These are phyloP conservation scores for Montipora capricornis DNA, from an alignment of 64 coral and sea anemone genomes.

Conservation along the genomic window DNA sequence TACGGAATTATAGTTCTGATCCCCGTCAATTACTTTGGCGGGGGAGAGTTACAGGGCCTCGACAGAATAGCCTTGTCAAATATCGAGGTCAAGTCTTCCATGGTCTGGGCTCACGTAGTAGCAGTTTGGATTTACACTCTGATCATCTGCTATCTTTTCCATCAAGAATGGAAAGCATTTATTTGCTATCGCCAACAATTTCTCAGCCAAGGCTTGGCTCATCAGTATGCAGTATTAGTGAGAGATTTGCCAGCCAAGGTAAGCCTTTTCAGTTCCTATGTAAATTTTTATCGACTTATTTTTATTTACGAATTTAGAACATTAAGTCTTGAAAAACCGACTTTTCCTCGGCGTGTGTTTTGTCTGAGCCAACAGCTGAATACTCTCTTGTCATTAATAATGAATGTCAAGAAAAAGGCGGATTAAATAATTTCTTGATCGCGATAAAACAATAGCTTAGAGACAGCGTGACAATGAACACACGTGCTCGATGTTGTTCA, in stretches of 20 bases:
- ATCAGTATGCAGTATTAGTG: constrained; percentile 91
- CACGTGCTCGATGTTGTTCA: too few relatives aligned
- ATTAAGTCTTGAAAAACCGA: not conserved
- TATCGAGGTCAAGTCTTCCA: constrained; percentile 51
- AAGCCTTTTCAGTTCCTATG: not conserved
- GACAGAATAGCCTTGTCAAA: constrained; percentile 79
- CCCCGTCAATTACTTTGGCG: constrained; percentile 86
- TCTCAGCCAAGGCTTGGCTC: constrained; percentile 64
- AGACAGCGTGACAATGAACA: too few relatives aligned
- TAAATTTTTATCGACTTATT: too few relatives aligned
- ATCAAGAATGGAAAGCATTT: constrained; percentile 92
- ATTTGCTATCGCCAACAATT: constrained; percentile 80
- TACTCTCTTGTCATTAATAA: not conserved
- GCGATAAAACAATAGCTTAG: too few relatives aligned
- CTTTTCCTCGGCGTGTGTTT: constrained; percentile 1
- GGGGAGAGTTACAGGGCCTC: constrained; percentile 57
- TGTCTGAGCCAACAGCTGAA: not conserved
- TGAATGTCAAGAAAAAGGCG: not conserved
- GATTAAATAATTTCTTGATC: not conserved
- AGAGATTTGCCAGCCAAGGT: constrained; percentile 85
- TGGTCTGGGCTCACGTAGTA: constrained; percentile 92
- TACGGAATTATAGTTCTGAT: constrained; percentile 89
- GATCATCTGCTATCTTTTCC: constrained; percentile 84
- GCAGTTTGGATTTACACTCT: constrained; percentile 88
- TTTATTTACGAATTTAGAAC: not conserved